Evolutionary conservation across 2,113 vertebrate species (phyloP), one percentile per base, ranked within the genome.

Genomic region (Eptesicus fuscus): DNA sequence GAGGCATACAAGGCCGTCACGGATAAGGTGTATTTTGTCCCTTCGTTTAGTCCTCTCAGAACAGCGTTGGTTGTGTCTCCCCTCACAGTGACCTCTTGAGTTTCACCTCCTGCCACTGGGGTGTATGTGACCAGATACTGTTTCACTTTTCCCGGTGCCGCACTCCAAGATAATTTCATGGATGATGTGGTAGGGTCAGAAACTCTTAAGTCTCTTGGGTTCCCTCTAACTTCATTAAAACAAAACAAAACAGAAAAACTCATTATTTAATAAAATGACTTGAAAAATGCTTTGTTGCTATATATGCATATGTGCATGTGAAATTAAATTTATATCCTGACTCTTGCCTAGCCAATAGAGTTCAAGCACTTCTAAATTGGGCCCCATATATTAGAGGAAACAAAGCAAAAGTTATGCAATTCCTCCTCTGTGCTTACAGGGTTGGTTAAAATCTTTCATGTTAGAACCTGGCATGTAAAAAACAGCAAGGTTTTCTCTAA

Each of bases 91-190:
- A 99, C 98, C 97, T 99, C 99, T 87, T 99, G 99, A 56, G 98
- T 98, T 91, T 99, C 99, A 0, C 99, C 99, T 84, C 99, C 99
- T 11, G 98, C 85, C 0, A 97, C 97, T 1, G 99, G 99, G 51
- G 99, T 99, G 93, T 98, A 99, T 0, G 99, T 98, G 93, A 99
- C 97, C 10, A 98, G 98, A 91, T 99, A 99, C 73, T 99, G 99
- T 51, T 99, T 98, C 61, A 99, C 99, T 96, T 99, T 99, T 88
- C 99, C 99, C 53, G 99, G 99, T 94, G 99, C 99, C 25, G 98
- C 98, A 74, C 95, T 96, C 99, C 99, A 99, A 28, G 99, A 98
- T 87, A 99, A 87, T 94, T 98, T 99, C 99, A 99, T 99, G 80
- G 98, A 99, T n/a, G 99, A 99, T 63, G 99, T 99, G 1, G 99